Percentiles rank a stretch among this genome's conserved stretches.
Evolutionary conservation across 2,888 invertebrate genomes (phyloP).

Genomic region (Tetranychus truncatus): DNA sequence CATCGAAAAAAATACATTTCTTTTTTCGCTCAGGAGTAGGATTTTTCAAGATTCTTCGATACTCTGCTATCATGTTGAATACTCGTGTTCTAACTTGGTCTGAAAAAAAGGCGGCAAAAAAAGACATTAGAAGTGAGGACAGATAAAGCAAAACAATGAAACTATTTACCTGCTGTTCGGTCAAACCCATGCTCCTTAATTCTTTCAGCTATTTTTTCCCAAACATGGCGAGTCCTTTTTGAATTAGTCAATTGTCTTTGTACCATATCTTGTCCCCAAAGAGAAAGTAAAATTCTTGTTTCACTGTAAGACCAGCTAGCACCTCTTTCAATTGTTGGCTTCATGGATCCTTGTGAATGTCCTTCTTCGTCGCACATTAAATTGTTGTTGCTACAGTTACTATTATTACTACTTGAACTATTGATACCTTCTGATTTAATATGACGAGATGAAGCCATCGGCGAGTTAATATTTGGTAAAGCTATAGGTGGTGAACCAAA

Average conservation of each 20-base stretch:
- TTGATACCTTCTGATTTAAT: background rate
- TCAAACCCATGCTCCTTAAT: conserved; percentile 22
- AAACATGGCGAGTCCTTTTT: conserved; percentile 22
- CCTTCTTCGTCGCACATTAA: background rate
- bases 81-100: conserved; percentile 23
- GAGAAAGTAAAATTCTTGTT: conserved; percentile 21
- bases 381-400: background rate
- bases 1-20: conserved; percentile 23
- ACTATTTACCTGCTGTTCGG: conserved; percentile 21
- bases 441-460: no score
- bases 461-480: no score
- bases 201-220: conserved; percentile 23
- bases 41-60: conserved; percentile 22
- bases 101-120: background rate
- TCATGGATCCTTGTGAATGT: background rate
- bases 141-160: conserved; percentile 4
- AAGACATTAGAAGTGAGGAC: background rate
- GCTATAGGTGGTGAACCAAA: no score
- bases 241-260: conserved; percentile 22
- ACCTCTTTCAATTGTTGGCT: conserved; percentile 21
- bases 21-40: conserved; percentile 21
- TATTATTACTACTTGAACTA: background rate
- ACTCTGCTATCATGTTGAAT: conserved; percentile 24
- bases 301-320: conserved; percentile 22
- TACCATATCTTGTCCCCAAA: conserved; percentile 24